Percentiles rank a stretch among this genome's conserved stretches.
Evolutionary conservation across 1,140 invertebrate genomes (phyloP).

Genomic region (Diplogasteroides magnus): DNA sequence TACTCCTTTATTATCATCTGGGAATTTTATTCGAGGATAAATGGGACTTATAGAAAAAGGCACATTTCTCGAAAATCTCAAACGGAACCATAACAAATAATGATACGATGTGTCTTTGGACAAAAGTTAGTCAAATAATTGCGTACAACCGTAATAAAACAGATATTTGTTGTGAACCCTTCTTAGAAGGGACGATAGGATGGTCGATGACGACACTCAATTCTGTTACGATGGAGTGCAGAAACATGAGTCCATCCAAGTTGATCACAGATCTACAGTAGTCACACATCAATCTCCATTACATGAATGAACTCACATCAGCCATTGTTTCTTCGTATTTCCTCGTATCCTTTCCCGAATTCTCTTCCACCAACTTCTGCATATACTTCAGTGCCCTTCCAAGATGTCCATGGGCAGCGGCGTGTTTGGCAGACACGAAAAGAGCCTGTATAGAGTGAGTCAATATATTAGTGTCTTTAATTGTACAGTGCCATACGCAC

Average conservation of each 20-base stretch:
- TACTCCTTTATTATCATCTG: no score
- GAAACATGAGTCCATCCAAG: conserved; percentile 16
- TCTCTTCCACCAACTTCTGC: conserved; percentile 71
- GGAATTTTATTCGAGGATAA: no score
- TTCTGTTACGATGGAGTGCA: not conserved
- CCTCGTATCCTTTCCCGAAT: conserved; percentile 19
- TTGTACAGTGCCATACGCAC: not conserved
- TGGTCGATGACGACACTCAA: conserved; percentile 10
- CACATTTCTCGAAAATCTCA: no score
- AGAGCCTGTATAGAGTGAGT: conserved; percentile 61
- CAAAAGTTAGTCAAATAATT: no score
- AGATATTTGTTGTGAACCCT: no score
- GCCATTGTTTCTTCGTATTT: conserved; percentile 11
- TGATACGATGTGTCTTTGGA: no score
- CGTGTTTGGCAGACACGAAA: conserved; percentile 74
- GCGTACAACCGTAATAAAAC: no score
- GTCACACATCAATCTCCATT: no score
- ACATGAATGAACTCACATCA: conserved; percentile 23
- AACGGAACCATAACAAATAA: no score
- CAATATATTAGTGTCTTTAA: not conserved
- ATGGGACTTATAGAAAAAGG: no score
- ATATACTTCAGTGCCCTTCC: conserved; percentile 74
- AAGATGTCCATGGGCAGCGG: conserved; percentile 70
- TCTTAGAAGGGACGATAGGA: conserved; percentile 13
- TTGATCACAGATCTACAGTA: conserved; percentile 9